Base-by-base conservation (phyloP, 2,113 vertebrate genomes). In the Gallinago undulata region DNA sequence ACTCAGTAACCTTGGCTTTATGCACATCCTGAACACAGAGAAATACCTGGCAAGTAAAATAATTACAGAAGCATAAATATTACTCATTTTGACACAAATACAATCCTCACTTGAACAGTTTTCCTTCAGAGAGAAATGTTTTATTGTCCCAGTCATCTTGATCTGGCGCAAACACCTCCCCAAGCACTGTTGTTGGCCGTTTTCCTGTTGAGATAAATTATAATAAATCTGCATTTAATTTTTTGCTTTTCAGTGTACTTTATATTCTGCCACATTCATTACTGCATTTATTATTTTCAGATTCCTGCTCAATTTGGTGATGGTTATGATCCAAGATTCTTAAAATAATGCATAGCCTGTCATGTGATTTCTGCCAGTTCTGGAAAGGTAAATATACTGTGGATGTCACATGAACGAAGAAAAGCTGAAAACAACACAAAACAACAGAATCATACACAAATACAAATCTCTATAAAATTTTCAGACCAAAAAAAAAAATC, bases 101-200 rank as follows among this genome's bases (percentile, higher is more conserved):
- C 62, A 96, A 85, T 96, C 70, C 97, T 98, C 98, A 99, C 99
- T 98, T 98, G 84, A 98, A 98, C 87, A 98, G 94, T 81, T 98
- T 98, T 97, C 98, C 98, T 97, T 99, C 99, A 91, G 98, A 98
- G 73, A 98, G 89, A 75, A 98, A 99, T 7, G 99, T 99, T 98
- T 99, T 99, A 97, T 99, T 99, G 97, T 99, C 99, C 98, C 99
- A 99, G 96, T 99, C 99, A 91, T 99, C 99, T 31, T 98, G 98
- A 97, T 99, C 99, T 25, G 98, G 98, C 70, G 98, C 98, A 94
- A 98, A 99, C 64, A 99, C 98, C 93, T 99, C 98, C 66, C 99
- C 99, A 74, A 99, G 97, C 78, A 98, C 98, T 6, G 98, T 97
- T 45, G 98, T 98, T 72, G 98, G 98, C 98, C 98, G 98, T 59